Evolutionary conservation across 2,797 vertebrate genomes (phyloP), one percentile per base, ranked within the genome.

Genomic region (Ambastaia sidthimunki): DNA sequence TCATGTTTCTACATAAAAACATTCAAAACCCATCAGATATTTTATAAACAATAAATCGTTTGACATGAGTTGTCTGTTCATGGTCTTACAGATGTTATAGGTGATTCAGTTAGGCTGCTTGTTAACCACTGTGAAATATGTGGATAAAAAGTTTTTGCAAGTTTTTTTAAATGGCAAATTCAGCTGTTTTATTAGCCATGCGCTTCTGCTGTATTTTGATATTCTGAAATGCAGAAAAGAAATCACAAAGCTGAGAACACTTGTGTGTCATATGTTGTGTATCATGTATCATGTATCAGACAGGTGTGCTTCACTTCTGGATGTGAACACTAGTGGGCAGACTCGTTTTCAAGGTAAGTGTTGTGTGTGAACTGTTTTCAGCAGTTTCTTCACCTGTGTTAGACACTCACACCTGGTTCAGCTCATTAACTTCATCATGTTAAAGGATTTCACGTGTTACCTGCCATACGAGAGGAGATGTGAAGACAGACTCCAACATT

Each of bases 51-150:
- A 41, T 37, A 48, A 13, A 28, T 25, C n/a, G 10, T 54, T n/a
- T 81, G 23, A 34, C 54, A 71, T 80, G 15, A 69, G 25, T 74
- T 50, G 80, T 70, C 74, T 19, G 21, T 52, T 83, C 47, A 81
- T 21, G 65, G 75, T 50, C 34, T 80, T 81, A 41, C 80, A 63
- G 34, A 85, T 80, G 73, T 44, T 37, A 37, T 37, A 89, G 80
- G 80, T 86, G 48, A 55, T 37, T 77, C 62, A 65, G 31, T 54
- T 52, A 7, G 81, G 82, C 83, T 91, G 84, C 87, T 89, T 91
- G 90, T 91, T 91, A 93, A 95, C 93, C 93, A 94, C 93, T 95
- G 84, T 88, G 13, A 85, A 86, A 91, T 62, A 60, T 3, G 15
- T 60, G 1, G 89, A 92, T 68, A 71, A 59, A 86, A 83, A 81